phyloP scores from a whole-genome alignment of 2,888 invertebrate genomes.

The Acanthacorydalis orientalis region DNA sequence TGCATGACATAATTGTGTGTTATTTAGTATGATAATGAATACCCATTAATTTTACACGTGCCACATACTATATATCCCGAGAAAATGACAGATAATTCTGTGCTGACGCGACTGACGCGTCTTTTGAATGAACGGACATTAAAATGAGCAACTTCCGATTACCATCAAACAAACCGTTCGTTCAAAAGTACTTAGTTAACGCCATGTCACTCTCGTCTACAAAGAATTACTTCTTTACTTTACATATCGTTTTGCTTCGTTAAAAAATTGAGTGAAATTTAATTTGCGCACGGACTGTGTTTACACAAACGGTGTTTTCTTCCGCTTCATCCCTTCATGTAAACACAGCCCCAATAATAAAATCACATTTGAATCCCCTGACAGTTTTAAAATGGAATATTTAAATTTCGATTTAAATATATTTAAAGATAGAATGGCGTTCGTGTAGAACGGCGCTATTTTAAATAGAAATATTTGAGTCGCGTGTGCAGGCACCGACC shows the following conservation, averaged over 20 bases:
- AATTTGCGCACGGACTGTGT: neutral
- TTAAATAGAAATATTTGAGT: conserved; percentile 4
- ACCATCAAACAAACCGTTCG: conserved; percentile 5
- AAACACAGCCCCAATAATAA: neutral
- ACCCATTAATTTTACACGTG: neutral
- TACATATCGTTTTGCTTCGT: neutral
- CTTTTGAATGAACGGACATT: conserved; percentile 2
- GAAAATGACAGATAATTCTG: neutral
- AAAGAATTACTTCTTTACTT: neutral
- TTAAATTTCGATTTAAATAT: conserved; percentile 5
- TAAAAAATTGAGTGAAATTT: neutral
- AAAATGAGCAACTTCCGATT: conserved; percentile 9
- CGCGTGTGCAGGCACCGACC: conserved; percentile 1
- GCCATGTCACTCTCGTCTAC: neutral
- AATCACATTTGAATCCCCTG: conserved; percentile 8
- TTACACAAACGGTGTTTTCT: conserved; percentile 4
- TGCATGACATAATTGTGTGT: too few species aligned
- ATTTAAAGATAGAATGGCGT: conserved; percentile 4
- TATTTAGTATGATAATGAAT: neutral
- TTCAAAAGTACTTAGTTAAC: neutral
- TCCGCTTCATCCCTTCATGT: conserved; percentile 8
- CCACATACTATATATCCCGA: neutral
- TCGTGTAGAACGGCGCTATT: neutral
- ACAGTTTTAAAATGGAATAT: conserved; percentile 11
- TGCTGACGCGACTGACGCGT: neutral